Percentiles rank a stretch among this genome's conserved stretches.
These are phyloP conservation scores for Chymomyza procnemis DNA, from an alignment of 2,888 invertebrate species.

Conservation along the genomic window DNA sequence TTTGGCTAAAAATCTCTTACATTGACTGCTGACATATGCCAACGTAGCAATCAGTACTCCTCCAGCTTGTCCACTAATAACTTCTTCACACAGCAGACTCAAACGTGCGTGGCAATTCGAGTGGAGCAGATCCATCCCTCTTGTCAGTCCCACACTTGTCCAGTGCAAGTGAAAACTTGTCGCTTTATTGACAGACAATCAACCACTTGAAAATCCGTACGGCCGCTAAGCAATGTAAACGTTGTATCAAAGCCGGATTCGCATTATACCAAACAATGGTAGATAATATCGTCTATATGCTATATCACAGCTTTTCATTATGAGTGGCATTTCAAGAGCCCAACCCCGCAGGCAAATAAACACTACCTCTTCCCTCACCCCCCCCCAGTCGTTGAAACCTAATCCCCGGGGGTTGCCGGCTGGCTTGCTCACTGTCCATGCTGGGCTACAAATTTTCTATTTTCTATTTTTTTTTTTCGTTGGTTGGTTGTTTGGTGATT, in stretches of 20 bases:
- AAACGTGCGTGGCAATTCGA: background rate
- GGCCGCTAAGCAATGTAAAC: background rate
- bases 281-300: slow-evolving; percentile 22
- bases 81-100: slow-evolving; percentile 13
- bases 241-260: background rate
- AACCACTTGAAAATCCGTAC: slow-evolving; percentile 28
- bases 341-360: slow-evolving; percentile 12
- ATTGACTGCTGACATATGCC: background rate
- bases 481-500: slow-evolving; percentile 12
- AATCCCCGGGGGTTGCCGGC: background rate
- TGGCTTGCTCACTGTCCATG: slow-evolving; percentile 4
- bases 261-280: background rate
- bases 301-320: slow-evolving; percentile 70
- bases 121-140: background rate
- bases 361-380: background rate
- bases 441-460: background rate
- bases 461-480: background rate
- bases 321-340: slow-evolving; percentile 48
- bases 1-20: background rate
- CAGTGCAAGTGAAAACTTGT: slow-evolving; percentile 27
- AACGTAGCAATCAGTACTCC: slow-evolving; percentile 49
- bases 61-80: slow-evolving; percentile 31
- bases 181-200: slow-evolving; percentile 68
- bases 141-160: background rate
- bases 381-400: no score